Conservation (phyloP, 2,888 invertebrate genomes). For the Morinoia aosen region DNA sequence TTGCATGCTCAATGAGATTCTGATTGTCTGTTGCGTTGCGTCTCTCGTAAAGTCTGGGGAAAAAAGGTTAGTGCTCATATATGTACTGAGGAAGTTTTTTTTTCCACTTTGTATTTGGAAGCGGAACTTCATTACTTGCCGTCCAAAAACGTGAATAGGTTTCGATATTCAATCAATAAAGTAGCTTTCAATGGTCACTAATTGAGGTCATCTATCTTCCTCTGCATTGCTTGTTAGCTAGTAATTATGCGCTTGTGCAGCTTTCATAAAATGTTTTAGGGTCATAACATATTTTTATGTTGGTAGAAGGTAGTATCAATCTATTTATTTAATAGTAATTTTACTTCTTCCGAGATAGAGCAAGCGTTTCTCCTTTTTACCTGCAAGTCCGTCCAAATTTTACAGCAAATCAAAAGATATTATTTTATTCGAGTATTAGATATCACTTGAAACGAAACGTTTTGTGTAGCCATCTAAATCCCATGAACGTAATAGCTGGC, state of each 20-base stretch:
- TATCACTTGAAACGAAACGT: too few relatives aligned
- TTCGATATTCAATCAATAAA: background rate
- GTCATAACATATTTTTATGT: background rate
- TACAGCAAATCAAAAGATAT: too few relatives aligned
- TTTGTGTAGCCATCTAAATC: too few relatives aligned
- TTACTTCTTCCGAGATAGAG: background rate
- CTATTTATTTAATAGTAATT: background rate
- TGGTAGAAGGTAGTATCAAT: background rate
- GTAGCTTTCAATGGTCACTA: background rate
- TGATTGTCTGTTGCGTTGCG: background rate
- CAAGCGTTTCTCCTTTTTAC: background rate
- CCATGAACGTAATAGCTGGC: too few relatives aligned
- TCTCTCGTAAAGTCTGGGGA: background rate
- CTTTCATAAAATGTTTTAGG: background rate
- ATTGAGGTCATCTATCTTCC: background rate
- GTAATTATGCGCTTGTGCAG: background rate
- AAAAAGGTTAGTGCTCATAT: background rate
- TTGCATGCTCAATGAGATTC: background rate
- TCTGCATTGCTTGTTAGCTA: background rate
- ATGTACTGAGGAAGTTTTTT: background rate
- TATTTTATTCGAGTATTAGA: too few relatives aligned
- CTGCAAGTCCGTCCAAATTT: too few relatives aligned
- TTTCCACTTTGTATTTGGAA: background rate
- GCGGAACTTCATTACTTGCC: background rate
- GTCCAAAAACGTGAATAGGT: background rate